Evolutionary conservation across 1,140 invertebrate genomes (phyloP).

Genomic region (Leptinotarsa texana): DNA sequence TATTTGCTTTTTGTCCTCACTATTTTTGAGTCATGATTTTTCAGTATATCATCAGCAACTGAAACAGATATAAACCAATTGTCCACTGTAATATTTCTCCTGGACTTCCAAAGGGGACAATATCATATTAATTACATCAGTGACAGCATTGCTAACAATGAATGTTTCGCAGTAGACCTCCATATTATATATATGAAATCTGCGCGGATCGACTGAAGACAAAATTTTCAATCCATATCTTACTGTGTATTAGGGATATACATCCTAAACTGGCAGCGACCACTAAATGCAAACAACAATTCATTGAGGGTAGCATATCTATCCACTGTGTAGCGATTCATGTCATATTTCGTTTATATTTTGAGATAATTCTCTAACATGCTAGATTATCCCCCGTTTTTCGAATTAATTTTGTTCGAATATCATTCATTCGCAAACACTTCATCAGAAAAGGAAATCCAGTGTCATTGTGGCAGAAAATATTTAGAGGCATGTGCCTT

Average conservation of each 20-base stretch:
- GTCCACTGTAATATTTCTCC: neutral
- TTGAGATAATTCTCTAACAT: conserved; percentile 17
- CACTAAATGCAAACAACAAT: conserved; percentile 46
- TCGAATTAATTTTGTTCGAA: conserved; percentile 5
- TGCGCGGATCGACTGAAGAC: no score
- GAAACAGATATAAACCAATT: neutral
- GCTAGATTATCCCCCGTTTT: conserved; percentile 17
- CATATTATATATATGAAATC: no score
- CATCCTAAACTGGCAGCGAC: conserved; percentile 47
- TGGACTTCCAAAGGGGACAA: neutral
- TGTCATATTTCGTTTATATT: neutral
- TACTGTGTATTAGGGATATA: conserved; percentile 54
- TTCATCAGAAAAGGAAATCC: conserved; percentile 26
- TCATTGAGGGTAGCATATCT: conserved; percentile 47
- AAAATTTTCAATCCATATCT: neutral
- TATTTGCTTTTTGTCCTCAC: no score
- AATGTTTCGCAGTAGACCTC: no score
- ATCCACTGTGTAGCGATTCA: conserved; percentile 30
- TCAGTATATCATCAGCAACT: neutral
- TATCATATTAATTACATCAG: no score
- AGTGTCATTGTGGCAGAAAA: conserved; percentile 26
- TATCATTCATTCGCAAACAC: conserved; percentile 25
- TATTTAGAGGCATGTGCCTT: conserved; percentile 15
- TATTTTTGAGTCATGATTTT: neutral
- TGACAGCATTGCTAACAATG: no score